Evolutionary conservation across 2,113 vertebrate species (phyloP), one percentile per base, ranked within the genome.

Genomic region (Ailuropoda melanoleuca): DNA sequence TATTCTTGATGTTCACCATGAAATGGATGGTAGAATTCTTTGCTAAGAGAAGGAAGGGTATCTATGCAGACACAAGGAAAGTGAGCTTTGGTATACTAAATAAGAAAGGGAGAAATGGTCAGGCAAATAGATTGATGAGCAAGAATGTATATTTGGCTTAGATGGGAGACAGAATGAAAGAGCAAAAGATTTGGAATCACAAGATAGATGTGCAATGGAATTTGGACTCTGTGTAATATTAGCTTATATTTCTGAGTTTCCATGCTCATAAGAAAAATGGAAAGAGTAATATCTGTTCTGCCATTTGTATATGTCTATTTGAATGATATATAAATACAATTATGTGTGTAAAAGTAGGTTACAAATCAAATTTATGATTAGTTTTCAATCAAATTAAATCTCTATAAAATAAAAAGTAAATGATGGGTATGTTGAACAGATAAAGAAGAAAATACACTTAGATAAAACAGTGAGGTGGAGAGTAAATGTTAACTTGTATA

Each of bases 361-460:
- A 91, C 23, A 81, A 86, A 43, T 86, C 14, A 82, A 82, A 78
- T 43, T 83, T 14, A 46, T 82, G 14, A 70, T 82, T 75, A 23
- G 8, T 19, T 89, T 89, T 90, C 37, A 92, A 80, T 80, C 34
- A 83, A 66, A 92, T 64, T 88, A 93, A 37, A 95, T 19, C 14
- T 83, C 29, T 87, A 3, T n/a, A 80, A 92, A 96, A 91, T 58
- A n/a, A 93, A 93, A 92, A 46, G 24, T 43, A 83, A 68, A 78
- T 37, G 29, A 39, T 62, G 23, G 17, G 19, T 77, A 84, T 82
- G 1, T 70, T 81, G 3, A 58, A 46, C 15, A 87, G 5, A 55
- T 64, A 29, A 21, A 89, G 13, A 95, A 81, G 10, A 53, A 88
- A 86, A 90, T 55, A 29, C 8, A 77, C 3, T 82, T 68, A 90